These are phyloP conservation scores for Aulostomus chinensis DNA, from an alignment of 2,797 vertebrate genomes.

Conservation along the genomic window DNA sequence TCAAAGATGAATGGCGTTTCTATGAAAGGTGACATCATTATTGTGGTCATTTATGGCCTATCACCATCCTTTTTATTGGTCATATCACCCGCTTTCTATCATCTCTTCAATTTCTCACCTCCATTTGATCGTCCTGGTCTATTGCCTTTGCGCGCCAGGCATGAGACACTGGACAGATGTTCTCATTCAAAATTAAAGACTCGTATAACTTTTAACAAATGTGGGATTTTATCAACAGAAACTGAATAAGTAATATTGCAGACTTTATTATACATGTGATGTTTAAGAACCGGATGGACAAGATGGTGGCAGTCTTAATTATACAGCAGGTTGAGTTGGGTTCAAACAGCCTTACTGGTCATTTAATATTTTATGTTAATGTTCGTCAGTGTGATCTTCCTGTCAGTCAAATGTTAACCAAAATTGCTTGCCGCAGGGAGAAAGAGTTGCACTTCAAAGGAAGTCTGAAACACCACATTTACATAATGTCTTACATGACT, in stretches of 20 bases:
- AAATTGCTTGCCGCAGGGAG: slow-evolving; percentile 45
- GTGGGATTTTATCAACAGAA: slow-evolving; percentile 32
- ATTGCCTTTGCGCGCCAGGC: not conserved
- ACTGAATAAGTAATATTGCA: slow-evolving; percentile 24
- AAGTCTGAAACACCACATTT: slow-evolving; percentile 41
- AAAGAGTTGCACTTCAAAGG: slow-evolving; percentile 69
- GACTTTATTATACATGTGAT: too few relatives aligned
- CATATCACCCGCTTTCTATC: slow-evolving; percentile 38
- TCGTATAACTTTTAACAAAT: slow-evolving; percentile 41
- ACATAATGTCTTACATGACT: slow-evolving; percentile 57
- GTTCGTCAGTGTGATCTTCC: slow-evolving; percentile 24
- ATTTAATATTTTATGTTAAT: slow-evolving; percentile 51
- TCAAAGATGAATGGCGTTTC: not conserved
- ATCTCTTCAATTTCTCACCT: slow-evolving; percentile 23
- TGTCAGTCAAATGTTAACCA: slow-evolving; percentile 66
- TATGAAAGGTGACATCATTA: slow-evolving; percentile 42
- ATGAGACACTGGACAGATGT: slow-evolving; percentile 27
- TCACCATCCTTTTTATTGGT: slow-evolving; percentile 40
- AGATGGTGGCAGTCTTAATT: too few relatives aligned
- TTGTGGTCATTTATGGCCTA: slow-evolving; percentile 30
- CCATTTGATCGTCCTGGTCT: slow-evolving; percentile 35
- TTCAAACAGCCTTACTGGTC: slow-evolving; percentile 43
- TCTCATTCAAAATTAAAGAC: slow-evolving; percentile 49
- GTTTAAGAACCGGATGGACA: too few relatives aligned
- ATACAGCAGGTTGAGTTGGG: slow-evolving; percentile 13